phyloP scores from a whole-genome alignment of 2,888 invertebrate species.

The Conus canariensis region DNA sequence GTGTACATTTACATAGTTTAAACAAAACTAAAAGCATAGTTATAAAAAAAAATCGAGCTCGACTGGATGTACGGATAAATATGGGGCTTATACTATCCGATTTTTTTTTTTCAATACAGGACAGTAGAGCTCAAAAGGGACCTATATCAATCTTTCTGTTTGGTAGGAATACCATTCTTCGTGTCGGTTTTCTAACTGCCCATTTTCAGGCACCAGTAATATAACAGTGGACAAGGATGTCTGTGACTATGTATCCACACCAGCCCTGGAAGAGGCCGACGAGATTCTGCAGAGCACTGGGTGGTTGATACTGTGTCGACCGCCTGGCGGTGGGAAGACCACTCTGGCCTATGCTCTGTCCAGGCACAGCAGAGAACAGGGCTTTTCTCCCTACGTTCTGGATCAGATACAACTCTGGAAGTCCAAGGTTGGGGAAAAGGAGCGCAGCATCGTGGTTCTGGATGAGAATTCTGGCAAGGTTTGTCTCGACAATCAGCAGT shows the following conservation, averaged over 20 bases:
- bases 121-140: background rate
- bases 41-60: too few relatives aligned
- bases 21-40: too few relatives aligned
- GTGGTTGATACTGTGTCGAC: constrained; percentile 1
- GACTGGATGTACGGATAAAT: too few relatives aligned
- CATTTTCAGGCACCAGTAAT: background rate
- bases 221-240: background rate
- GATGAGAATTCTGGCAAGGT: background rate
- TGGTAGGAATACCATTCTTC: background rate
- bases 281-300: background rate
- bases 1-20: too few relatives aligned
- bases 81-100: background rate
- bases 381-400: background rate
- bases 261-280: background rate
- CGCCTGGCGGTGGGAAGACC: constrained; percentile 29
- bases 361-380: background rate
- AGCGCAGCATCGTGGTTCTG: constrained; percentile 17
- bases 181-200: too few relatives aligned
- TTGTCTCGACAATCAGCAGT: background rate
- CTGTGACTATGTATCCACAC: background rate
- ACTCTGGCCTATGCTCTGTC: constrained; percentile 15
- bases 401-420: background rate
- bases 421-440: background rate
- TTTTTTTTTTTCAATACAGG: background rate
- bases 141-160: background rate